Base-by-base conservation (phyloP, 2,888 invertebrate genomes). In the Cepaea hortensis region DNA sequence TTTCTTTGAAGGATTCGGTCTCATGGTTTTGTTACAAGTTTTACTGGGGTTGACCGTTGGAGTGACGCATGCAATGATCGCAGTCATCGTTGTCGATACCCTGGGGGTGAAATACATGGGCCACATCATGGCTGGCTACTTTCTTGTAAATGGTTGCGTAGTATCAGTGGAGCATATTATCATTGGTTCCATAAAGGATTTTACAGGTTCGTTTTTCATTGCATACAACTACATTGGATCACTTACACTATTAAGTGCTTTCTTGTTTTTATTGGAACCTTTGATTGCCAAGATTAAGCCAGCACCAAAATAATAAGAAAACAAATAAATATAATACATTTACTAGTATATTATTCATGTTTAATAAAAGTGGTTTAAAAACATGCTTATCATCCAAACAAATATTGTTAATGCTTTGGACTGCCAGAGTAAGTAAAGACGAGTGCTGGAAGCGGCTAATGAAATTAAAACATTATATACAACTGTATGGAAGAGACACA, bases 221-320 rank as follows among this genome's bases (percentile, higher is more conserved):
- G 70, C n/a, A 35, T 85, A 85, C 62, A 79, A 81, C 35, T 85
- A 73, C 46, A 81, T 85, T 23, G 85, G 80, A n/a, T 68, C 61
- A 20, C 18, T 85, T 1, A 46, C 73, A 11, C 73, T 83, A 15
- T 3, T 83, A 11, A 73, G 73, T 75, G 83, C 61, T 20, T 23
- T 62, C 4, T 35, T 75, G 3, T 55, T 83, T n/a, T 15, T 81
- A n/a, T n/a, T 81, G 48, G 50, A 81, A 35, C 79, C 79, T 62
- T 35, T 61, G 15, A 62, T 79, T 79, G 61, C 79, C 62, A 79
- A 62, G n/a, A 23, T 79, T 13, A 79, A 79, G 18, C 62, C 79
- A 3, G n/a, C 11, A 15, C 76, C 50, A 55, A 50, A 73, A 73
- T 73, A 7, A 13, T 73, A 15, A 72, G 35, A 72, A 6, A 6